phyloP scores from a whole-genome alignment of 2,888 invertebrate species.

The Torymus auratus region DNA sequence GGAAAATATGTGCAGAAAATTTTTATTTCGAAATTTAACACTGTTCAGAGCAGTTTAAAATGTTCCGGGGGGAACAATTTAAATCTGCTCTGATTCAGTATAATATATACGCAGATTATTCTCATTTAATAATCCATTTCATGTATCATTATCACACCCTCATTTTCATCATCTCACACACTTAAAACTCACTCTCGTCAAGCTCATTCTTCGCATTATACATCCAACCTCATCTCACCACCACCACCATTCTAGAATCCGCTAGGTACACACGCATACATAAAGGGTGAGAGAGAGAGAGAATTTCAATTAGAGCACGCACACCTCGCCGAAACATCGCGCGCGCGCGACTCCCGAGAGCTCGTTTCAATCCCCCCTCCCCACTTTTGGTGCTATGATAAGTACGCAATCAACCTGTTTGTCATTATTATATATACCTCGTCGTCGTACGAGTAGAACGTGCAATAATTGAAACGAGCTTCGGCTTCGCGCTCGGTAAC shows the following conservation, averaged over 20 bases:
- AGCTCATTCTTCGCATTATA: too few species aligned
- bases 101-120: too few species aligned
- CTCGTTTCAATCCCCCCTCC: too few species aligned
- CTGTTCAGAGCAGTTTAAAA: constrained; percentile 1
- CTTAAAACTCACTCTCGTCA: too few species aligned
- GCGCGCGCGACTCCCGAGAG: too few species aligned
- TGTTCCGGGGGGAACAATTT: background rate
- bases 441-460: constrained; percentile 2
- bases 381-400: constrained; percentile 14
- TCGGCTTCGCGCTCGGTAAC: background rate
- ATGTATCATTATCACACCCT: too few species aligned
- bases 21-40: background rate
- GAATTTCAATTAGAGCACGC: constrained; percentile 6
- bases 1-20: constrained; percentile 3
- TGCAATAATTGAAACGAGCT: constrained; percentile 47
- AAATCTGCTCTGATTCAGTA: background rate
- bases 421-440: background rate
- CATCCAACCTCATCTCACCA: too few species aligned
- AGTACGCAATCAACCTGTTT: constrained; percentile 20
- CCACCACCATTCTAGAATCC: too few species aligned
- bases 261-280: too few species aligned
- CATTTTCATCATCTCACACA: too few species aligned
- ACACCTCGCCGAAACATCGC: background rate
- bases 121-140: too few species aligned
- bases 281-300: too few species aligned